phyloP scores from a whole-genome alignment of 2,888 invertebrate genomes.

The Amiota minor region DNA sequence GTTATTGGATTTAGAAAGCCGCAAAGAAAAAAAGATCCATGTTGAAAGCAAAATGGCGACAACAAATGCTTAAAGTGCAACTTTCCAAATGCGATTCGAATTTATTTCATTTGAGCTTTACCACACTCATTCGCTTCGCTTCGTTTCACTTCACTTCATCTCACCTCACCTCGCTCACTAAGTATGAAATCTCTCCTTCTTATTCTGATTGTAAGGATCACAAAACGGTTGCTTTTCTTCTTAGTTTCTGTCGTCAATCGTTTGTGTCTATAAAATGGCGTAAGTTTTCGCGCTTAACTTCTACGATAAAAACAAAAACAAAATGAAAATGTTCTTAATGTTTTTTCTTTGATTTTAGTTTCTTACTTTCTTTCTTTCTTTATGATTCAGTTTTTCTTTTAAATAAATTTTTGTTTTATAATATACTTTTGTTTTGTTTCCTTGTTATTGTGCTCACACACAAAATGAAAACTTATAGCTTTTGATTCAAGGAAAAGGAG shows the following conservation, averaged over 20 bases:
- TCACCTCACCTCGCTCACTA: too few relatives aligned
- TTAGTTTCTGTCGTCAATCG: constrained; percentile 30
- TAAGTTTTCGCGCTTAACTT: constrained; percentile 63
- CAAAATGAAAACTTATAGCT: too few relatives aligned
- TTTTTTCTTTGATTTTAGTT: constrained; percentile 29
- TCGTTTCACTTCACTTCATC: too few relatives aligned
- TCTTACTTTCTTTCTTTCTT: constrained; percentile 53
- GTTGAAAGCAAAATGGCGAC: constrained; percentile 9
- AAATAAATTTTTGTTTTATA: too few relatives aligned
- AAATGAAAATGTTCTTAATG: constrained; percentile 32
- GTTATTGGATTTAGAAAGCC: constrained; percentile 27
- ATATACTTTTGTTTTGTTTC: too few relatives aligned
- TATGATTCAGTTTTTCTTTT: constrained; percentile 33
- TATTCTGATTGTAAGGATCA: too few relatives aligned
- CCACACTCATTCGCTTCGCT: too few relatives aligned
- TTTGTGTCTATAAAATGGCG: constrained; percentile 46
- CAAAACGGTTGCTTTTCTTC: too few relatives aligned
- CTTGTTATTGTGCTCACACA: too few relatives aligned
- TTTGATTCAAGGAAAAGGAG: too few relatives aligned
- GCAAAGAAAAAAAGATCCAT: constrained; percentile 22
- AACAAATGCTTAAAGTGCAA: constrained; percentile 19
- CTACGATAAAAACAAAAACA: constrained; percentile 49
- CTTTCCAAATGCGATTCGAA: constrained; percentile 62
- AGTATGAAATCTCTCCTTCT: too few relatives aligned
- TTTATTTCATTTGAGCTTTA: constrained; percentile 58